Evolutionary conservation across 2,888 invertebrate genomes (phyloP).

Genomic region (Drosophila kanekoi): DNA sequence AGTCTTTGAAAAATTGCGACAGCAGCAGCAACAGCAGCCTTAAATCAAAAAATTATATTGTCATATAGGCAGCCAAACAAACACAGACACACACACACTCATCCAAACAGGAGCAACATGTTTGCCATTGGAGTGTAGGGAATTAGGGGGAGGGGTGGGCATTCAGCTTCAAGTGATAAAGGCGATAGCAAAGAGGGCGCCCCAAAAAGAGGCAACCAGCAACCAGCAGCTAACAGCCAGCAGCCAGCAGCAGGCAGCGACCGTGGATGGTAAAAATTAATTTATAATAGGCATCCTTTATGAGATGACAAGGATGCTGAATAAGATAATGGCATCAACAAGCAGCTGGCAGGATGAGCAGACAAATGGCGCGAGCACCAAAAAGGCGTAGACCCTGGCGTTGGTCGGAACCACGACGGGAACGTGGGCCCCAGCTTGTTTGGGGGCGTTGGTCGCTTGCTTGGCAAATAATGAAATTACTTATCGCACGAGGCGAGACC

Average conservation of each 20-base stretch:
- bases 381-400: slow-evolving; percentile 59
- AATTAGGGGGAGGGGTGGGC: slow-evolving; percentile 41
- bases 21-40: slow-evolving; percentile 68
- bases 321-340: slow-evolving; percentile 81
- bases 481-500: slow-evolving; percentile 65
- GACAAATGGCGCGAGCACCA: slow-evolving; percentile 62
- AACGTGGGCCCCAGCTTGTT: background rate
- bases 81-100: slow-evolving; percentile 20
- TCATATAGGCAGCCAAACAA: slow-evolving; percentile 72
- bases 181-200: slow-evolving; percentile 50
- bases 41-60: slow-evolving; percentile 80
- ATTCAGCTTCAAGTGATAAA: slow-evolving; percentile 56
- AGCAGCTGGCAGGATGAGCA: slow-evolving; percentile 53
- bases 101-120: slow-evolving; percentile 64
- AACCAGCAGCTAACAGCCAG: slow-evolving; percentile 11
- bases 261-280: slow-evolving; percentile 76
- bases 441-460: slow-evolving; percentile 57
- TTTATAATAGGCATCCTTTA: slow-evolving; percentile 81
- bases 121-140: slow-evolving; percentile 57
- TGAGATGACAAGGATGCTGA: slow-evolving; percentile 81
- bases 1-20: slow-evolving; percentile 71
- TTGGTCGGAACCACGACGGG: background rate
- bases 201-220: slow-evolving; percentile 18
- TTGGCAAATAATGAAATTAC: slow-evolving; percentile 81
- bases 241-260: slow-evolving; percentile 11